Evolutionary conservation across 2,888 invertebrate genomes (phyloP), one percentile per base, ranked within the genome.

Genomic region (Epistrophe eligans): DNA sequence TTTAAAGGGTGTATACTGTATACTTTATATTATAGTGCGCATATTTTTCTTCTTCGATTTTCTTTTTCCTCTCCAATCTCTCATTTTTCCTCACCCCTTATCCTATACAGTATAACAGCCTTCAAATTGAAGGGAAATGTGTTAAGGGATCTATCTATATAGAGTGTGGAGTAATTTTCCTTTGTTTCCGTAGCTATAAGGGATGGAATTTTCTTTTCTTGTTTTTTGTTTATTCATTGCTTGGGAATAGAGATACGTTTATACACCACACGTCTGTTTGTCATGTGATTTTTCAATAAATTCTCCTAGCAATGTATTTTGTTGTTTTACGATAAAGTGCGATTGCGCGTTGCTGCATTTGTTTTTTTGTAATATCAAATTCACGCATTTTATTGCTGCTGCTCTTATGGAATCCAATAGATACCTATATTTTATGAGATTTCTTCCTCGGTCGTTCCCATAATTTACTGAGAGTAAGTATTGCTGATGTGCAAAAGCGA

Each of bases 271-370:
- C 13, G 19, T 40, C 38, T 15, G 6, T 70, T 17, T 83, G 76
- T 83, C 79, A 87, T 83, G 83, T 87, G 87, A 87, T 87, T 87
- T 82, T 71, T 45, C 66, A 72, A 73, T 58, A 55, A 76, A 62
- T 79, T 83, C 83, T 62, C 87, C 83, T 79, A 74, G 82, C 40
- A 67, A 38, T 35, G 35, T 8, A 15, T 50, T 32, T 48, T 35
- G 7, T 13, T 66, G 32, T 6, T 43, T 45, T 40, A 40, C 13
- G 45, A 28, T 66, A 87, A 32, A 32, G 58, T 79, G 79, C 87
- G 87, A 74, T 76, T 87, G 87, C 87, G 87, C 55, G 60, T 76
- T 87, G 79, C 83, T 87, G 87, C 83, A 83, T 57, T 79, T 67
- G 38, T 70, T 74, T 58, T 70, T 71, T 84, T 50, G 45, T 35